A percentile compares a stretch with the other conserved stretches of the same genome.
Conservation (phyloP, 2,888 invertebrate species). For the Cecidostiba fungosa region DNA sequence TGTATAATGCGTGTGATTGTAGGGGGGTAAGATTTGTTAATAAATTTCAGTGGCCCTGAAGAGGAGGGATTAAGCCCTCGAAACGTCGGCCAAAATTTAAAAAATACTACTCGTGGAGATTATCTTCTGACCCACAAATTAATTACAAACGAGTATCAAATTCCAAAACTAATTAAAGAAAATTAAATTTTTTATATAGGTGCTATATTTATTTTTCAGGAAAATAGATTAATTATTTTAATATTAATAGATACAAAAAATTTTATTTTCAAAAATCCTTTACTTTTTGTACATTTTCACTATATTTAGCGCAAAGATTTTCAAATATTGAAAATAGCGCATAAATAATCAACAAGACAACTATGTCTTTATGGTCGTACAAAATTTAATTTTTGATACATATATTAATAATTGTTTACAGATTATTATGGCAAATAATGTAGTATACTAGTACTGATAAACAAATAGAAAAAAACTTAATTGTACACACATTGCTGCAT, state of each 20-base stretch:
- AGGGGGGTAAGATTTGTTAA: no score
- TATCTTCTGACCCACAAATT: no score
- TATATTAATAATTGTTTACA: conserved; percentile 41
- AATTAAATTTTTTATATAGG: not conserved
- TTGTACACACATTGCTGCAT: conserved; percentile 53
- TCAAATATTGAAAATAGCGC: conserved; percentile 56
- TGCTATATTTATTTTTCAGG: not conserved
- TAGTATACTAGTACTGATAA: conserved; percentile 43
- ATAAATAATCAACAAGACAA: conserved; percentile 40
- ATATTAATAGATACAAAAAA: conserved; percentile 49
- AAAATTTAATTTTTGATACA: conserved; percentile 38
- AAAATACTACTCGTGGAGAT: no score
- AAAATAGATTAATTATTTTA: not conserved
- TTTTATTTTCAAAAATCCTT: conserved; percentile 58
- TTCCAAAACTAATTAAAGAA: no score
- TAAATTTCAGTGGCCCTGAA: no score
- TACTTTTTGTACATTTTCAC: conserved; percentile 48
- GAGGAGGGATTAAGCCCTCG: no score
- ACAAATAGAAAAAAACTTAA: conserved; percentile 52
- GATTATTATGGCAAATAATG: conserved; percentile 29
- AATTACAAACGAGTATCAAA: no score
- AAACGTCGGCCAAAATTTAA: no score
- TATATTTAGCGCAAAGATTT: conserved; percentile 24
- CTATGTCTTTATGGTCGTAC: conserved; percentile 26
- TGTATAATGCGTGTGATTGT: no score